phyloP scores from a whole-genome alignment of 1,140 invertebrate genomes.

The Paralvinella palmiformis region DNA sequence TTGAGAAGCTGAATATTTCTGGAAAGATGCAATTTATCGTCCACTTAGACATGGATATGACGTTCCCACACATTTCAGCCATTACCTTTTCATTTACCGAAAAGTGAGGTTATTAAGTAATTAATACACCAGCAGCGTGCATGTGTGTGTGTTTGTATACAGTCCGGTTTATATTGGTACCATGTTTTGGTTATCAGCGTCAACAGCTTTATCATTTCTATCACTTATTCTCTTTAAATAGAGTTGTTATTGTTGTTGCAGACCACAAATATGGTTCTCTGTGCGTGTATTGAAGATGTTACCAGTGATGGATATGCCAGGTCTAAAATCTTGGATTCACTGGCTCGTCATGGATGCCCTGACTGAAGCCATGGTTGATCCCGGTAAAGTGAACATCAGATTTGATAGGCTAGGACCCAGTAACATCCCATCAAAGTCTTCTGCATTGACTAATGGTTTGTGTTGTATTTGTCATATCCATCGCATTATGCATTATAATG shows the following conservation, averaged over 20 bases:
- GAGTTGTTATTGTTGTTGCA: no score
- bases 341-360: constrained; percentile 55
- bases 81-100: constrained; percentile 54
- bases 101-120: constrained; percentile 32
- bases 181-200: no score
- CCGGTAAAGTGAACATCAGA: constrained; percentile 46
- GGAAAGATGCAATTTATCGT: constrained; percentile 52
- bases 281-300: constrained; percentile 52
- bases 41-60: constrained; percentile 52
- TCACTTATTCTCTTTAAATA: constrained; percentile 5
- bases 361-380: constrained; percentile 56
- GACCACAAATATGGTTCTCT: constrained; percentile 58
- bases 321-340: constrained; percentile 58
- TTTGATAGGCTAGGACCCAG: constrained; percentile 5
- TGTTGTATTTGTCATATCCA: no score
- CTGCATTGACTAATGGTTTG: background rate
- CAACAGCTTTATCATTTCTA: no score
- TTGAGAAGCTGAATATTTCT: constrained; percentile 54
- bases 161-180: background rate
- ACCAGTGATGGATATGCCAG: constrained; percentile 57
- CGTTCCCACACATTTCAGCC: constrained; percentile 56
- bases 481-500: no score
- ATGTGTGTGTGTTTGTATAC: background rate
- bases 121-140: background rate
- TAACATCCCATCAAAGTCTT: constrained; percentile 2